These are phyloP conservation scores for Atherinosoma microstoma DNA, from an alignment of 2,797 vertebrate species.

Conservation along the genomic window DNA sequence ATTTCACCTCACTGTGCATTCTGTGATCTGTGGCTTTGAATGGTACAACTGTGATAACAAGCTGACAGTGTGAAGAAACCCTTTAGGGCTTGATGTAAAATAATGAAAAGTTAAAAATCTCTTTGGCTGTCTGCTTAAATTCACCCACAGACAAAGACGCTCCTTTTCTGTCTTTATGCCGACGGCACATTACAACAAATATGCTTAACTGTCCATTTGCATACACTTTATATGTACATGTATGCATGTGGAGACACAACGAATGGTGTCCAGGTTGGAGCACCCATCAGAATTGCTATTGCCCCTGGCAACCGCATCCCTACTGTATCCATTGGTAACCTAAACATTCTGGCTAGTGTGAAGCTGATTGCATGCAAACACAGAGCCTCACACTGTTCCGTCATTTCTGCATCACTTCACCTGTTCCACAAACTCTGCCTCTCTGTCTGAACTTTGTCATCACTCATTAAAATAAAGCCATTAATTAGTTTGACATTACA, in stretches of 20 bases:
- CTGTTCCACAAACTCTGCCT: not conserved
- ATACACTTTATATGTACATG: not conserved
- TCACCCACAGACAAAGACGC: not conserved
- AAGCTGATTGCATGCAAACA: slow-evolving; percentile 23
- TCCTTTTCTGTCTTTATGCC: slow-evolving; percentile 6
- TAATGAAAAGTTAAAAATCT: not conserved
- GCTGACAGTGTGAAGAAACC: slow-evolving; percentile 21
- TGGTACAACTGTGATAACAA: slow-evolving; percentile 12
- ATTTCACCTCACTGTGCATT: slow-evolving; percentile 24
- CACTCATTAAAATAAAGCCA: not conserved
- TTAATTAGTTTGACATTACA: not conserved
- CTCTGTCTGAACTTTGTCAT: not conserved
- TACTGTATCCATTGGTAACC: slow-evolving; percentile 62
- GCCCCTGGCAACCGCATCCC: slow-evolving; percentile 55
- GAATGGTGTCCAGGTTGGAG: slow-evolving; percentile 20
- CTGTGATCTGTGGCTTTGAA: slow-evolving; percentile 26
- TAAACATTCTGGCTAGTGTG: slow-evolving; percentile 36
- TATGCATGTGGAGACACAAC: not conserved
- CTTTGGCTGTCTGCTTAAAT: slow-evolving; percentile 21
- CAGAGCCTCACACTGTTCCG: not conserved
- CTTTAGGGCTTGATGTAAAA: slow-evolving; percentile 18
- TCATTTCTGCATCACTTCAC: not conserved
- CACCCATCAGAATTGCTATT: slow-evolving; percentile 51
- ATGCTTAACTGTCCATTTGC: slow-evolving; percentile 2
- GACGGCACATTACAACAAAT: slow-evolving; percentile 22